phyloP scores from a whole-genome alignment of 2,888 invertebrate species.

The Cephus nigrinus region DNA sequence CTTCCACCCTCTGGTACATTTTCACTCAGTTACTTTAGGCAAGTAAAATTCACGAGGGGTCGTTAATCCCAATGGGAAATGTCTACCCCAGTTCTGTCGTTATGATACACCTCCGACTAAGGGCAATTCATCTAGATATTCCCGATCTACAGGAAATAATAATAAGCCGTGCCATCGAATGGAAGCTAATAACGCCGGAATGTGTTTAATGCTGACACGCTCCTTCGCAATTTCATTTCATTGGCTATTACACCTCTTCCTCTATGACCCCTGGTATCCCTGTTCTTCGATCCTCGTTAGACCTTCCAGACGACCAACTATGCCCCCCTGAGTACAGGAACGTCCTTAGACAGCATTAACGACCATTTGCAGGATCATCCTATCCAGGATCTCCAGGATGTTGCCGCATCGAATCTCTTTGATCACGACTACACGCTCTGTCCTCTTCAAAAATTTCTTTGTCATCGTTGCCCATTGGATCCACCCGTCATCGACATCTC shows the following conservation, averaged over 20 bases:
- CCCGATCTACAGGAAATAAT: not conserved
- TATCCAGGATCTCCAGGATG: conserved; percentile 17
- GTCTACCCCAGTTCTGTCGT: not conserved
- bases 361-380: conserved; percentile 59
- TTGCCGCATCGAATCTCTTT: not conserved
- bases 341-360: conserved; percentile 59
- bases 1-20: not conserved
- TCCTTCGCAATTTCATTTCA: not conserved
- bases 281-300: not conserved
- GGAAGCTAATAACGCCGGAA: conserved; percentile 55
- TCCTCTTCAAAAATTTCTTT: not conserved
- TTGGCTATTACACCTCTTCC: not conserved
- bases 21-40: not conserved
- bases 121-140: not conserved
- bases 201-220: conserved; percentile 49
- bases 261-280: not conserved
- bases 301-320: not conserved
- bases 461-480: not conserved
- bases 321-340: conserved; percentile 10
- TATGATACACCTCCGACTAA: not conserved
- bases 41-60: not conserved
- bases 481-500: conserved; percentile 4
- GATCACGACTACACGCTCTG: not conserved
- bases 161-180: not conserved
- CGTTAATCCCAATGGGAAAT: not conserved